These are phyloP conservation scores for Ptychobarbus kaznakovi DNA, from an alignment of 2,797 vertebrate genomes.

Conservation along the genomic window DNA sequence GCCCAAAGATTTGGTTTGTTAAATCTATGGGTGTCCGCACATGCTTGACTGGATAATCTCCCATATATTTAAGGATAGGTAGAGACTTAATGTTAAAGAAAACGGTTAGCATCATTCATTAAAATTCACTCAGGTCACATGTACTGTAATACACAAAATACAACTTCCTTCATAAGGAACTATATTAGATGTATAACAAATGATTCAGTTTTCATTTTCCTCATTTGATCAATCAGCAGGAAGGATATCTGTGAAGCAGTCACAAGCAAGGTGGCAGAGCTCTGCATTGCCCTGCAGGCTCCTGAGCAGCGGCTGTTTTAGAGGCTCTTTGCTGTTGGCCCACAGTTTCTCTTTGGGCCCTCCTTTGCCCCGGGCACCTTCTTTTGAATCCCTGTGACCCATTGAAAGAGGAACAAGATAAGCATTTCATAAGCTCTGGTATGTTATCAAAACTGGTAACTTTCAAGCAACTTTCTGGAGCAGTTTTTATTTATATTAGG, in stretches of 20 bases:
- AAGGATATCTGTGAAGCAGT: slow-evolving; percentile 94
- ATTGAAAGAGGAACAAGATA: not conserved
- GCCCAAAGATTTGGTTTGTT: slow-evolving; percentile 92
- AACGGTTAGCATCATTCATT: slow-evolving; percentile 1
- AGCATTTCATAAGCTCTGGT: not conserved
- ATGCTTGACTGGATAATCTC: slow-evolving; percentile 92
- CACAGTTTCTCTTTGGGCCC: slow-evolving; percentile 81
- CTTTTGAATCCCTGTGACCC: slow-evolving; percentile 69
- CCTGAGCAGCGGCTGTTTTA: slow-evolving; percentile 88
- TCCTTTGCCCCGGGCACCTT: slow-evolving; percentile 75
- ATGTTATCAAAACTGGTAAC: not conserved
- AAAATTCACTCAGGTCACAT: not conserved
- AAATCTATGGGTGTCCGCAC: slow-evolving; percentile 80
- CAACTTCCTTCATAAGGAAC: not conserved
- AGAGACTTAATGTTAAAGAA: slow-evolving; percentile 77
- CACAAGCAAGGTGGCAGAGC: slow-evolving; percentile 84
- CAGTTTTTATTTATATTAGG: not conserved
- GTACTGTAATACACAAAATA: not conserved
- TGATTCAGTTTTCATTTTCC: not conserved
- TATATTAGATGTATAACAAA: not conserved
- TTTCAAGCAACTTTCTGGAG: not conserved
- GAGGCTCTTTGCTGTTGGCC: slow-evolving; percentile 82
- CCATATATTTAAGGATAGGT: slow-evolving; percentile 97
- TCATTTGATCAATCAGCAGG: not conserved
- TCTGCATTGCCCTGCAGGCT: slow-evolving; percentile 77